Evolutionary conservation across 1,140 invertebrate species (phyloP), one percentile per base, ranked within the genome.

Genomic region (Akabosia matsudoensis): DNA sequence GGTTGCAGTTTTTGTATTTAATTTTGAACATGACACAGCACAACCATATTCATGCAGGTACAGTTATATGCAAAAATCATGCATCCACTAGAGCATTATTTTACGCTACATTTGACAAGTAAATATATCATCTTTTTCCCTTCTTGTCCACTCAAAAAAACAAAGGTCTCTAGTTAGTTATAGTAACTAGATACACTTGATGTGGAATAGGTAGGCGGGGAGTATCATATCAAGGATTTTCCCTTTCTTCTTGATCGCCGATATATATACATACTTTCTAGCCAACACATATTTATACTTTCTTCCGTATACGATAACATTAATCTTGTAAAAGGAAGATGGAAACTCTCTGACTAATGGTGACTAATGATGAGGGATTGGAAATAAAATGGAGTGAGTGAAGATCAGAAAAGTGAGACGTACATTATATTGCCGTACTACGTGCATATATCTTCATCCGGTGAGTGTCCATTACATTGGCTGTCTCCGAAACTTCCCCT

Each of bases 281-380:
- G 3, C 61, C 61, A 67, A n/a, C n/a, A n/a, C n/a, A n/a, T 67
- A 30, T 67, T 67, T 67, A 24, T 24, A 30, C 61, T 31, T 67
- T 67, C 28, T 31, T 31, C 61, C 30, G 10, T n/a, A n/a, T n/a
- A n/a, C n/a, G n/a, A n/a, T n/a, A n/a, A 30, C 61, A 67, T 67
- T 67, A 67, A 67, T 67, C 61, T 67, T 31, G 28, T 30, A 67
- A 30, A 30, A 30, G 24, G 24, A 67, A 67, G 61, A 67, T 67
- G 61, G 61, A 30, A 67, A 67, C 26, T 30, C 61, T 30, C 61
- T 67, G 61, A 67, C 61, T 67, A 67, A 67, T 67, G 61, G 61
- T 67, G 61, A 67, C 61, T 67, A 67, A 67, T 67, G 61, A 67
- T 67, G 61, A 67, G 61, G 61, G 61, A 67, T 67, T 30, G 61